Conservation (phyloP, 2,888 invertebrate species). For the Drosophila birchii region DNA sequence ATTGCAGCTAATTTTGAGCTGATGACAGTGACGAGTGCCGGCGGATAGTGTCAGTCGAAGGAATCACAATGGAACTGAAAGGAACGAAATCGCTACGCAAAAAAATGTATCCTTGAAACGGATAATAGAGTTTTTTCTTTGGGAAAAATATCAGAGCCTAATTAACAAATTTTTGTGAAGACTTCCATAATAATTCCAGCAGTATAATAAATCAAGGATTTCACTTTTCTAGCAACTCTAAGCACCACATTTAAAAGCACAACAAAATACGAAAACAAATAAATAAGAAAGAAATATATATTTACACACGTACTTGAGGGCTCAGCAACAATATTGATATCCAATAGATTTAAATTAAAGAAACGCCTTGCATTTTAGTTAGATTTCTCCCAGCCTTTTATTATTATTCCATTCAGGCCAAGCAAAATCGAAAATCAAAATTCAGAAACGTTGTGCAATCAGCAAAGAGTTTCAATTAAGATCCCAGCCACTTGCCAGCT, state of each 20-base stretch:
- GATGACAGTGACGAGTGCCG: slow-evolving; percentile 6
- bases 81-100: neutral
- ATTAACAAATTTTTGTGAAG: neutral
- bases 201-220: neutral
- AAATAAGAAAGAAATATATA: neutral
- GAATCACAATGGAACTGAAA: neutral
- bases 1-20: slow-evolving; percentile 16
- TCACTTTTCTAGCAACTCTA: neutral
- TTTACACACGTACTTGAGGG: neutral
- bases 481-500: slow-evolving; percentile 27
- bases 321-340: neutral
- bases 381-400: neutral
- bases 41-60: neutral
- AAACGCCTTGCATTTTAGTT: slow-evolving; percentile 4
- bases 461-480: slow-evolving; percentile 33
- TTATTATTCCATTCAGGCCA: slow-evolving; percentile 6
- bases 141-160: neutral
- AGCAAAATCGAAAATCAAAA: slow-evolving; percentile 12
- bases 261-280: neutral
- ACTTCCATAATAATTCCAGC: neutral
- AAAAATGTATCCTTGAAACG: neutral
- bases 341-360: neutral
- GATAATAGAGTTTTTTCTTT: neutral
- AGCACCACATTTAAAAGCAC: neutral
- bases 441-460: slow-evolving; percentile 19